Conservation (phyloP, 2,797 vertebrate genomes). For the Pteronotus mesoamericanus region DNA sequence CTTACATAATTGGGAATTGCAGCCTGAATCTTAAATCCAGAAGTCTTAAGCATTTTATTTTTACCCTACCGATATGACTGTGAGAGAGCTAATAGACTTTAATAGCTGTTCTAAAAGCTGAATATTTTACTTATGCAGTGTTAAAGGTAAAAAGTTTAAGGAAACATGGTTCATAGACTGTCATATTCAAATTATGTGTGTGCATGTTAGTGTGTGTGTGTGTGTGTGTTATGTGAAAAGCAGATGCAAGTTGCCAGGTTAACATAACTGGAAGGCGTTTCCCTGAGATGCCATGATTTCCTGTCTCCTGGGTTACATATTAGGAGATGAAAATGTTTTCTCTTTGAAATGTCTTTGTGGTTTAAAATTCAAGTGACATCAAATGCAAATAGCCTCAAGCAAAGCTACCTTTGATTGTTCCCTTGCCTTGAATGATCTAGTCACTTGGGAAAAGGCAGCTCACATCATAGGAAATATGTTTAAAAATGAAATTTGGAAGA, state of each 20-base stretch:
- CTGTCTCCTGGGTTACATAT: background rate
- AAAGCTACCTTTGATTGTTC: slow-evolving; percentile 35
- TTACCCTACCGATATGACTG: background rate
- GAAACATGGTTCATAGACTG: background rate
- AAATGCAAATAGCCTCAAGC: slow-evolving; percentile 56
- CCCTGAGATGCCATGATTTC: background rate
- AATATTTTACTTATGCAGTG: background rate
- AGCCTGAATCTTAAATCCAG: background rate
- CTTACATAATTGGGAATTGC: background rate
- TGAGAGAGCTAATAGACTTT: background rate
- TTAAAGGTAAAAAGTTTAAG: slow-evolving; percentile 12
- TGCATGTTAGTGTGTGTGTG: background rate
- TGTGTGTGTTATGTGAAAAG: slow-evolving; percentile 18
- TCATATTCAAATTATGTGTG: background rate
- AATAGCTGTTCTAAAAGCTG: background rate
- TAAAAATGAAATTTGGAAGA: slow-evolving; percentile 33
- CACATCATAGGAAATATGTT: background rate
- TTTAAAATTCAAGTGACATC: slow-evolving; percentile 60
- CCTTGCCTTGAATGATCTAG: slow-evolving; percentile 30
- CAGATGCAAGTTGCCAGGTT: slow-evolving; percentile 27
- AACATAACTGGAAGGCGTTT: background rate
- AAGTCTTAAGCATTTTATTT: background rate
- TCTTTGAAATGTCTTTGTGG: slow-evolving; percentile 46
- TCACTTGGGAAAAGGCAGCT: slow-evolving; percentile 25
- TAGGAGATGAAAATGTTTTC: slow-evolving; percentile 47